Evolutionary conservation across 1,140 invertebrate genomes (phyloP).

Genomic region (Cydia pomonella): DNA sequence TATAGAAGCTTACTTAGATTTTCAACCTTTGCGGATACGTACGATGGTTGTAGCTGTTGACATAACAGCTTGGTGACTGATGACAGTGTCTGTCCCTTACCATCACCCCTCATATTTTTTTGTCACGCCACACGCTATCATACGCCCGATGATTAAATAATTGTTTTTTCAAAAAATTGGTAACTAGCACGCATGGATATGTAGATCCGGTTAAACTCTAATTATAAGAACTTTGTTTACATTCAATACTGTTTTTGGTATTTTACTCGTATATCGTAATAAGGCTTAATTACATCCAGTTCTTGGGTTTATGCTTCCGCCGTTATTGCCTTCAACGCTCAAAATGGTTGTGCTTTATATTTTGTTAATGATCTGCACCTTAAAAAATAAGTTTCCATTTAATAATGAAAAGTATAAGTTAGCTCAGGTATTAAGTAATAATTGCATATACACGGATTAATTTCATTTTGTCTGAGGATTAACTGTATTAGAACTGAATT

Average conservation of each 20-base stretch:
- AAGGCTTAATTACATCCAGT: slow-evolving; percentile 3
- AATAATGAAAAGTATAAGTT: neutral
- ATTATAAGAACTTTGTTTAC: neutral
- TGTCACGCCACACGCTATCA: too few species aligned
- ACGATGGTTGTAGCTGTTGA: too few species aligned
- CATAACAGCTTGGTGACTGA: too few species aligned
- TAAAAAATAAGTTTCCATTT: neutral
- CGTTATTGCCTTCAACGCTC: neutral
- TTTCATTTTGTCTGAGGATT: too few species aligned
- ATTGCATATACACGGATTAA: neutral
- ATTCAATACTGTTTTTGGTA: neutral
- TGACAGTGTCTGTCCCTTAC: too few species aligned
- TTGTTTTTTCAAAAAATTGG: too few species aligned
- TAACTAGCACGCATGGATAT: too few species aligned
- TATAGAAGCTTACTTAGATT: too few species aligned
- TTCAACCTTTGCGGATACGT: too few species aligned
- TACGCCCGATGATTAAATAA: too few species aligned
- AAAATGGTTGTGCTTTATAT: neutral
- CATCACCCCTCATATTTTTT: too few species aligned
- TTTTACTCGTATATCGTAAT: neutral
- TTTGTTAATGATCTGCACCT: neutral
- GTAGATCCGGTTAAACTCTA: neutral
- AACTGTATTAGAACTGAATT: too few species aligned
- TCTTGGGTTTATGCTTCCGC: neutral
- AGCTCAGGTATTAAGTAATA: neutral